Evolutionary conservation across 2,113 vertebrate genomes (phyloP).

Genomic region (Dicerorhinus sumatrensis): DNA sequence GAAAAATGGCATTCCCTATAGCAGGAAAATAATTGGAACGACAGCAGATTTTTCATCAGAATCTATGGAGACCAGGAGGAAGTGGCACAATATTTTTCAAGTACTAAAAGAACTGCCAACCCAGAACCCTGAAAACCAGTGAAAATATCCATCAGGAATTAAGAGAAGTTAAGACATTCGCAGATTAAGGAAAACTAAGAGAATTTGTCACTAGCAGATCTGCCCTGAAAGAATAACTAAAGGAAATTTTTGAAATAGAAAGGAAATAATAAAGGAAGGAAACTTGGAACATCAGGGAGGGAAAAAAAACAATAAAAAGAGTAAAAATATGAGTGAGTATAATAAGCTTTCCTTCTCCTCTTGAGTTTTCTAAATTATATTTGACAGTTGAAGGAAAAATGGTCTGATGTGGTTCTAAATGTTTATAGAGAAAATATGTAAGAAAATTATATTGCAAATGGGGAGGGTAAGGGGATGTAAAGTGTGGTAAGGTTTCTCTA

Average conservation of each 20-base stretch:
- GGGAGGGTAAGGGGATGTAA: not conserved
- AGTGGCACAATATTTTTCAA: not conserved
- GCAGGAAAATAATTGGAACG: not conserved
- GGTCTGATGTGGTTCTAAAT: not conserved
- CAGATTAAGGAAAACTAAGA: not conserved
- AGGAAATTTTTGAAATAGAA: not conserved
- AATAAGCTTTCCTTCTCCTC: not conserved
- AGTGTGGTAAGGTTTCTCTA: not conserved
- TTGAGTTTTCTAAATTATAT: constrained; percentile 15
- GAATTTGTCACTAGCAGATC: not conserved
- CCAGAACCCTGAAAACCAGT: not conserved
- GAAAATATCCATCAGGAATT: not conserved
- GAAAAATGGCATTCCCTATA: not conserved
- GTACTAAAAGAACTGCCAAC: not conserved
- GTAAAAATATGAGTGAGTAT: not conserved
- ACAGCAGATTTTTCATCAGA: not conserved
- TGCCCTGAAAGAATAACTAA: not conserved
- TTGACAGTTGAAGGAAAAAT: not conserved
- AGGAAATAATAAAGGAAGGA: not conserved
- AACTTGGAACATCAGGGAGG: not conserved
- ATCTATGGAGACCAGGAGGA: not conserved
- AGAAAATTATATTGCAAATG: constrained; percentile 20
- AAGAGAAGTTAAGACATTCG: not conserved
- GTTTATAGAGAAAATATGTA: not conserved
- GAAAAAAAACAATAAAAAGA: not conserved